phyloP scores from a whole-genome alignment of 2,113 vertebrate species.

The Platichthys flesus region DNA sequence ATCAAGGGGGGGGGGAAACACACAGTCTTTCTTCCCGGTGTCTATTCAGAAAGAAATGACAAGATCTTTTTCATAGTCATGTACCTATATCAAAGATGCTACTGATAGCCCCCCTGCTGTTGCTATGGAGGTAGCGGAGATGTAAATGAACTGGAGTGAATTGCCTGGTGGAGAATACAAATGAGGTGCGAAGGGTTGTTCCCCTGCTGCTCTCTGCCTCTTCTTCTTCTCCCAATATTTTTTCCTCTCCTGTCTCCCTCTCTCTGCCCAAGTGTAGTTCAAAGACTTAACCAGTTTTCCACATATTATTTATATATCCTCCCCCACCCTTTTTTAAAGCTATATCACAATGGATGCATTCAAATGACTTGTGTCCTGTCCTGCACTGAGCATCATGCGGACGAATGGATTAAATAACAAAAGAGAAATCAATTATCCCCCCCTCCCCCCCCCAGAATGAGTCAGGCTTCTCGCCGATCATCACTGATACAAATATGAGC shows the following conservation, averaged over 20 bases:
- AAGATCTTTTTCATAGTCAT: constrained; percentile 78
- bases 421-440: constrained; percentile 16
- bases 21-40: constrained; percentile 4
- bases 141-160: constrained; percentile 93
- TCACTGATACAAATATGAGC: constrained; percentile 37
- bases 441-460: constrained; percentile 9
- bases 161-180: constrained; percentile 90
- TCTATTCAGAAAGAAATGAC: constrained; percentile 75
- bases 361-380: neutral
- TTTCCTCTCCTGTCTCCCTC: constrained; percentile 13
- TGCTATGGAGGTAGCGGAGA: constrained; percentile 86
- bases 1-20: constrained; percentile 11
- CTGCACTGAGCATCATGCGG: neutral
- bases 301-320: neutral
- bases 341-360: neutral
- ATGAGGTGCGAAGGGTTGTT: constrained; percentile 82
- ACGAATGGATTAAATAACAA: constrained; percentile 34
- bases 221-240: constrained; percentile 40
- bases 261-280: constrained; percentile 26
- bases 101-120: constrained; percentile 89
- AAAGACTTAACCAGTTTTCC: constrained; percentile 16
- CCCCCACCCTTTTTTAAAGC: neutral
- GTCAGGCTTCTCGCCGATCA: constrained; percentile 16
- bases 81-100: constrained; percentile 89
- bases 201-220: constrained; percentile 69